Percentiles rank a stretch among this genome's conserved stretches.
phyloP scores from a whole-genome alignment of 2,113 vertebrate species.

The Semnopithecus entellus region DNA sequence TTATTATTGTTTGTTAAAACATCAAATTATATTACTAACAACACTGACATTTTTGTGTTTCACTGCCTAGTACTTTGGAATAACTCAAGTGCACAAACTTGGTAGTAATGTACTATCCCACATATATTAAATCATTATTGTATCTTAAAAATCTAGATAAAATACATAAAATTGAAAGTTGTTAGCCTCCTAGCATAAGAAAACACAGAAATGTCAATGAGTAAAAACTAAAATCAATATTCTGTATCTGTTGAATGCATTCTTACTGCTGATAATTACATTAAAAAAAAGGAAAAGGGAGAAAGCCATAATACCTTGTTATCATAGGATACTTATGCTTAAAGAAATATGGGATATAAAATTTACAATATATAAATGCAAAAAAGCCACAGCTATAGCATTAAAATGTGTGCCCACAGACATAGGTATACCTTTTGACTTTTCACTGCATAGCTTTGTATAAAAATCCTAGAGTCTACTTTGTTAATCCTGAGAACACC shows the following conservation, averaged over 20 bases:
- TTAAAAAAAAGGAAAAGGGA: neutral
- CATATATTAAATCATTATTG: neutral
- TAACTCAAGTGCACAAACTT: neutral
- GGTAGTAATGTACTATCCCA: neutral
- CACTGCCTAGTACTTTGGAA: neutral
- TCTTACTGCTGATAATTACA: neutral
- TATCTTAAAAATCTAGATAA: neutral
- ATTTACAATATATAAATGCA: neutral
- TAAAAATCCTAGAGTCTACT: neutral
- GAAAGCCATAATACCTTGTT: neutral
- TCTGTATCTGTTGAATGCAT: neutral
- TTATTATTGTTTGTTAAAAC: neutral
- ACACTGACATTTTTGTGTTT: neutral
- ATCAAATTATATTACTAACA: neutral
- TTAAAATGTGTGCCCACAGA: neutral
- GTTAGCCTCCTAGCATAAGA: neutral
- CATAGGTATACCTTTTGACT: neutral
- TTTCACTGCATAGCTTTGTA: neutral
- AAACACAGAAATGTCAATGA: neutral
- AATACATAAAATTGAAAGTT: neutral
- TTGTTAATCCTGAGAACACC: neutral
- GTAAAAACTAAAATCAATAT: neutral
- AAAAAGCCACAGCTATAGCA: neutral
- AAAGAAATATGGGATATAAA: neutral
- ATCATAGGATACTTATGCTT: neutral